phyloP scores from a whole-genome alignment of 1,140 invertebrate genomes.

The Choristoneura fumiferana region DNA sequence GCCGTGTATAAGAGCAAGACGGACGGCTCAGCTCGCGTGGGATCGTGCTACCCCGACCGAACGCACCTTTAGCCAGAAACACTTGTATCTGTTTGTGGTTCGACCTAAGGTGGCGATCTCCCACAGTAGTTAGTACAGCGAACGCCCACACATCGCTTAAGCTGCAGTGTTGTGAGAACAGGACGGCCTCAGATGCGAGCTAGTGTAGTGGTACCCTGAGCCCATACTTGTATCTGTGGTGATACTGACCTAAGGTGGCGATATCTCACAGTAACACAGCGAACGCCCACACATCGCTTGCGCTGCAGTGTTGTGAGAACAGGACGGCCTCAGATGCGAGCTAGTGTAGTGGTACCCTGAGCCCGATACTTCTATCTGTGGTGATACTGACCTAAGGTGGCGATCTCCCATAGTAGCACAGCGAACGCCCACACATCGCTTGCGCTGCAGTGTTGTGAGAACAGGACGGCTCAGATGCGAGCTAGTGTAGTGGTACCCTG shows the following conservation, averaged over 20 bases:
- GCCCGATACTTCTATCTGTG: too few relatives aligned
- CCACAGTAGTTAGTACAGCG: conserved; percentile 88
- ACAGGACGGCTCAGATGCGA: conserved; percentile 87
- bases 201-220: conserved; percentile 74
- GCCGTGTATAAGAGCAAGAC: too few relatives aligned
- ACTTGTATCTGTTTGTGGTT: too few relatives aligned
- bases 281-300: conserved; percentile 91
- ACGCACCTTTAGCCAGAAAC: too few relatives aligned
- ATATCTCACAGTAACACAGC: conserved; percentile 92
- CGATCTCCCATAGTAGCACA: conserved; percentile 91
- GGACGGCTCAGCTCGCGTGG: too few relatives aligned
- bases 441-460: conserved; percentile 84
- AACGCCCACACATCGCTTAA: conserved; percentile 92
- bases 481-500: too few relatives aligned
- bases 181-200: conserved; percentile 88
- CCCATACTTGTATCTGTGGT: too few relatives aligned
- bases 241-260: conserved; percentile 87
- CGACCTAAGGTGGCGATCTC: conserved; percentile 91
- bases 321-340: conserved; percentile 87
- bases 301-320: conserved; percentile 82
- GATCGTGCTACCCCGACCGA: neutral
- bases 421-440: conserved; percentile 92
- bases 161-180: conserved; percentile 81
- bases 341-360: conserved; percentile 87
- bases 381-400: conserved; percentile 85